Conservation (phyloP, 1,140 invertebrate species). For the Drosophila subpulchrella region DNA sequence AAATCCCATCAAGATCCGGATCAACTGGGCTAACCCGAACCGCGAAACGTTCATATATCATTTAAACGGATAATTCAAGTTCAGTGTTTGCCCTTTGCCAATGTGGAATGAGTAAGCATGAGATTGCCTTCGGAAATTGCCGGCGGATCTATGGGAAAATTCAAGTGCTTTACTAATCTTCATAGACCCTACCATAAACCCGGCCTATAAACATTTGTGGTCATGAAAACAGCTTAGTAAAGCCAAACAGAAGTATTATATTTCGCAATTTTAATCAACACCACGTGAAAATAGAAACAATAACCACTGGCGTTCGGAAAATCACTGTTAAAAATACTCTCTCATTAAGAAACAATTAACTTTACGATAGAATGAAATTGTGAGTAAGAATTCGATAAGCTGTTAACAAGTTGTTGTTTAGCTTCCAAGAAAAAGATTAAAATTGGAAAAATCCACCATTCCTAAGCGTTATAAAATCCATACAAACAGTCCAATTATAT, state of each 20-base stretch:
- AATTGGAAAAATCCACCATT: neutral
- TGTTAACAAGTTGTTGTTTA: constrained; percentile 31
- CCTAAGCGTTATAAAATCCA: neutral
- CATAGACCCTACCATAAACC: constrained; percentile 16
- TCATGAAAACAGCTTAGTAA: constrained; percentile 36
- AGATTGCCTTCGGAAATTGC: neutral
- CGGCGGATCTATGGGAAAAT: neutral
- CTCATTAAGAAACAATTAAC: constrained; percentile 54
- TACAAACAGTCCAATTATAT: too few relatives aligned
- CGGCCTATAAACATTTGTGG: constrained; percentile 28
- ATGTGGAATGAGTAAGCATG: constrained; percentile 3
- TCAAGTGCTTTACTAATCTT: constrained; percentile 15
- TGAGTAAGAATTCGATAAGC: constrained; percentile 45
- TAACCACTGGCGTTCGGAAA: constrained; percentile 28
- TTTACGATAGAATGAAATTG: constrained; percentile 44
- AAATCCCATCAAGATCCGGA: constrained; percentile 41
- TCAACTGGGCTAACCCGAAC: constrained; percentile 10
- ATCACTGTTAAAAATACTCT: constrained; percentile 46
- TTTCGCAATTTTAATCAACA: constrained; percentile 1
- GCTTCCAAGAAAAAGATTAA: constrained; percentile 16
- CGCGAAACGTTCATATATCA: constrained; percentile 1
- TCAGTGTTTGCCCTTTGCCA: neutral
- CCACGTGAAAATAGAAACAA: neutral
- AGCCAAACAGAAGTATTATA: constrained; percentile 6
- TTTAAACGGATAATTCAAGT: constrained; percentile 4